Conservation (phyloP, 2,888 invertebrate genomes). For the Melanargia galathea region DNA sequence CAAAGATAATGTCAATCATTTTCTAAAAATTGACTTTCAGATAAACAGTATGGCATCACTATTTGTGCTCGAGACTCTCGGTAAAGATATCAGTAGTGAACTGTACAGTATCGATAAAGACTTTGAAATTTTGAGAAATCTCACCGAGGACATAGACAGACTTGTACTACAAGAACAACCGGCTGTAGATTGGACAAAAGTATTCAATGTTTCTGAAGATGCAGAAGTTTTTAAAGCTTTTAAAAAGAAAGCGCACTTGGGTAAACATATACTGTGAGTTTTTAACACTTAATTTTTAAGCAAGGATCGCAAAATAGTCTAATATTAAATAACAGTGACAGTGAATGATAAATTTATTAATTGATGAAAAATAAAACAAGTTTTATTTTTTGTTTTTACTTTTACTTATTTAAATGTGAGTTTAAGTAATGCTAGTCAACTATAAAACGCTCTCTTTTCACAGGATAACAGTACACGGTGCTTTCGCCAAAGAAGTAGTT, state of each 20-base stretch:
- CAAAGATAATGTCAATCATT: no score
- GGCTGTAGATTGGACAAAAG: slow-evolving; percentile 53
- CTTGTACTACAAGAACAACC: slow-evolving; percentile 47
- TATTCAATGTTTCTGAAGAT: slow-evolving; percentile 55
- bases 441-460: slow-evolving; percentile 36
- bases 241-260: slow-evolving; percentile 53
- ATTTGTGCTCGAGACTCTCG: slow-evolving; percentile 70
- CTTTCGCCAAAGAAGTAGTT: slow-evolving; percentile 73
- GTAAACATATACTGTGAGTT: slow-evolving; percentile 71
- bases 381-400: no score
- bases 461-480: slow-evolving; percentile 73
- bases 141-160: slow-evolving; percentile 52
- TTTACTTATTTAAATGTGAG: no score
- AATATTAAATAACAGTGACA: not conserved
- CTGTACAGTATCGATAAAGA: slow-evolving; percentile 66
- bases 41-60: slow-evolving; percentile 75
- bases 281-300: slow-evolving; percentile 20
- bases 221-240: slow-evolving; percentile 58
- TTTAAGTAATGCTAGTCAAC: not conserved
- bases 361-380: no score
- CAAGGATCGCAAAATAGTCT: not conserved
- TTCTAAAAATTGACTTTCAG: slow-evolving; percentile 49
- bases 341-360: no score
- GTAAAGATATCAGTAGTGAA: slow-evolving; percentile 64
- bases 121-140: slow-evolving; percentile 61